Percentiles rank a stretch among this genome's conserved stretches.
Evolutionary conservation across 2,113 vertebrate genomes (phyloP).

Genomic region (Varanus komodoensis): DNA sequence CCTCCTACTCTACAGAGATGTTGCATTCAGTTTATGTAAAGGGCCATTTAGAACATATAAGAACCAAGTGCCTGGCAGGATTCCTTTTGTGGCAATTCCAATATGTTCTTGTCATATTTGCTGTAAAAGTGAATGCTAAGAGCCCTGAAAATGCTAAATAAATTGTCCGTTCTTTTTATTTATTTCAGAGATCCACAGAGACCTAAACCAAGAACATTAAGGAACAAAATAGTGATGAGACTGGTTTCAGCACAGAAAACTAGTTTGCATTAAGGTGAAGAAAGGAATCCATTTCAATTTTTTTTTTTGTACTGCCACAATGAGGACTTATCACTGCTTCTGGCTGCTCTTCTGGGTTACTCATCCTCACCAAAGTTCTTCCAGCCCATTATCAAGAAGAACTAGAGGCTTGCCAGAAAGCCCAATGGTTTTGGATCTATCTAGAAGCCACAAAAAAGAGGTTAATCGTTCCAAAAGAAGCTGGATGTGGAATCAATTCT

Average conservation of each 20-base stretch:
- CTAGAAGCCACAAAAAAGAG: conserved; percentile 75
- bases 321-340: conserved; percentile 86
- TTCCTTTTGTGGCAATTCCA: conserved; percentile 53
- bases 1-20: not conserved
- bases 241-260: conserved; percentile 64
- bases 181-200: conserved; percentile 78
- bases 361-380: conserved; percentile 79
- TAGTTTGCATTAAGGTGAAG: conserved; percentile 61
- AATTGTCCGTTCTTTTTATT: conserved; percentile 70
- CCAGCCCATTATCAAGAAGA: conserved; percentile 82
- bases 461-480: conserved; percentile 91
- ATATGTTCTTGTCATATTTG: conserved; percentile 58
- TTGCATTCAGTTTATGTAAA: conserved; percentile 38
- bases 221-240: conserved; percentile 73
- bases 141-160: conserved; percentile 71
- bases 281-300: conserved; percentile 49
- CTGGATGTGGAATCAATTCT: conserved; percentile 99
- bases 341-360: conserved; percentile 81
- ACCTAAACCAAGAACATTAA: conserved; percentile 73
- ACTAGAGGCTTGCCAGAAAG: conserved; percentile 81
- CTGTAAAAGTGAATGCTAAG: conserved; percentile 66
- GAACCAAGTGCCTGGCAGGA: conserved; percentile 47
- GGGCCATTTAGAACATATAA: conserved; percentile 37
- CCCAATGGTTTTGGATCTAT: conserved; percentile 73
- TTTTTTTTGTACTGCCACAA: conserved; percentile 69